Evolutionary conservation across 2,888 invertebrate species (phyloP).

Genomic region (Ligdia adustata): DNA sequence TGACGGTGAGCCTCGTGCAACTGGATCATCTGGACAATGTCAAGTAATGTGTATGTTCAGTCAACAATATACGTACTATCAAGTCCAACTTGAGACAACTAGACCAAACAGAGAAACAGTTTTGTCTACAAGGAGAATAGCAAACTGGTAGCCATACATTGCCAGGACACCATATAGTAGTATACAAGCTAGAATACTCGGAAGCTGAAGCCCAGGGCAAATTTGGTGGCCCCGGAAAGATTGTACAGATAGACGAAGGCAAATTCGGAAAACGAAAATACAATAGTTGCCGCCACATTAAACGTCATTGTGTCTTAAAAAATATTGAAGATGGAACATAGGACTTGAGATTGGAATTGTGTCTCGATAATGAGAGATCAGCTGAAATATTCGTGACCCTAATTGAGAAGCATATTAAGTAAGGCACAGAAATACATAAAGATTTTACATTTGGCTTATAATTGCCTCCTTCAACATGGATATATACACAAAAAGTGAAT

Average conservation of each 20-base stretch:
- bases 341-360: background rate
- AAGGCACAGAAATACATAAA: background rate
- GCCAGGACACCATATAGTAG: background rate
- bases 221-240: background rate
- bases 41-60: too few species aligned
- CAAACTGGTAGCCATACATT: too few species aligned
- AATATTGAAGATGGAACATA: background rate
- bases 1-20: too few species aligned
- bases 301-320: background rate
- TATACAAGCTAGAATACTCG: background rate
- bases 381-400: background rate
- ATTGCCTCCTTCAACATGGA: background rate
- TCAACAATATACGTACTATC: too few species aligned
- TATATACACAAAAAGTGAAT: background rate
- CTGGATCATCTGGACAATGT: too few species aligned
- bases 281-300: background rate
- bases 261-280: background rate
- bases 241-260: too few species aligned
- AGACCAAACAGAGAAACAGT: too few species aligned
- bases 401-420: background rate
- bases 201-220: background rate
- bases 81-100: too few species aligned
- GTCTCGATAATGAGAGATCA: background rate
- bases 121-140: too few species aligned
- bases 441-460: background rate